Conservation (phyloP, 1,140 invertebrate species). For the Drosophila fuyamai region DNA sequence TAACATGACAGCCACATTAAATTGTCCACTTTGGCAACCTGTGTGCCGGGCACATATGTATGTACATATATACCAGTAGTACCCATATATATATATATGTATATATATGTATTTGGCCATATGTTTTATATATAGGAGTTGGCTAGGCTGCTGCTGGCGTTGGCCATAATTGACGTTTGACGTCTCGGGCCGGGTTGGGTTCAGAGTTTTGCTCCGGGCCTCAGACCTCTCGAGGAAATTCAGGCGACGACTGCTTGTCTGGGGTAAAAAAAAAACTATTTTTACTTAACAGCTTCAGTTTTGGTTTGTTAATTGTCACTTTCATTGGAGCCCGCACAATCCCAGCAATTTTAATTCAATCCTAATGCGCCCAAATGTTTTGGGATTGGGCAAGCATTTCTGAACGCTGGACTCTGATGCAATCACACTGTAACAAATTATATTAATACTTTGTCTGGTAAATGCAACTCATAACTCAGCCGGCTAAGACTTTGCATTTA, state of each 20-base stretch:
- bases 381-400: constrained; percentile 57
- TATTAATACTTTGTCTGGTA: constrained; percentile 41
- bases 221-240: constrained; percentile 69
- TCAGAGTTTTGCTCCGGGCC: constrained; percentile 45
- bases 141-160: constrained; percentile 56
- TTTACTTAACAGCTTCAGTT: constrained; percentile 36
- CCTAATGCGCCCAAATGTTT: constrained; percentile 74
- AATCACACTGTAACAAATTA: constrained; percentile 50
- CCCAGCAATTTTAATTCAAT: constrained; percentile 81
- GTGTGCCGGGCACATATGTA: constrained; percentile 35
- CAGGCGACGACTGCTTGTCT: constrained; percentile 33
- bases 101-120: constrained; percentile 31
- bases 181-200: constrained; percentile 37
- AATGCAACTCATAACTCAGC: constrained; percentile 51
- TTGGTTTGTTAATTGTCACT: constrained; percentile 74
- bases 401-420: constrained; percentile 21
- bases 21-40: constrained; percentile 81
- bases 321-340: constrained; percentile 71
- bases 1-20: constrained; percentile 83
- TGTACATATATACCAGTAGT: no score
- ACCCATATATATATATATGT: constrained; percentile 26
- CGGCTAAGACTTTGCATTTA: constrained; percentile 9
- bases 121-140: constrained; percentile 42
- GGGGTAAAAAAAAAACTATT: constrained; percentile 34
- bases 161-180: constrained; percentile 68